Conservation (phyloP, 2,113 vertebrate species). For the Mesocricetus auratus region DNA sequence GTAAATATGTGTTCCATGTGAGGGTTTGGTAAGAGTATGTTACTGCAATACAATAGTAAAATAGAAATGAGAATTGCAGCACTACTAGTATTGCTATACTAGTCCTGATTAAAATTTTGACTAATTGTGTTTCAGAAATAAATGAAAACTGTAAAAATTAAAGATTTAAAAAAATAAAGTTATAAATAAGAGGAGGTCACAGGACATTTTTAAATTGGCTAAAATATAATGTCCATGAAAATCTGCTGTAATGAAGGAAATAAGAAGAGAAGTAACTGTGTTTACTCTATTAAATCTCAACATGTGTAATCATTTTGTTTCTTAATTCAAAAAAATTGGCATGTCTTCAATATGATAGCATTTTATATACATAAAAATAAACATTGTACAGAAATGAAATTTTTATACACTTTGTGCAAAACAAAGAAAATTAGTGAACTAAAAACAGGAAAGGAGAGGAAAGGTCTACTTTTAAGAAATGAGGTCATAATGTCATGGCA, state of each 20-base stretch:
- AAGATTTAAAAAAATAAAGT: not conserved
- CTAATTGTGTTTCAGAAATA: conserved; percentile 32
- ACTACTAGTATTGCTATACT: not conserved
- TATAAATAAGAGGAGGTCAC: not conserved
- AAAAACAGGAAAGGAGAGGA: not conserved
- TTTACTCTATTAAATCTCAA: conserved; percentile 49
- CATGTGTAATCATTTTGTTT: conserved; percentile 5
- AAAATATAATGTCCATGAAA: conserved; percentile 31
- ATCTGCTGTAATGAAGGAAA: not conserved
- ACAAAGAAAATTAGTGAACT: not conserved
- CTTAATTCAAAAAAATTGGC: conserved; percentile 32
- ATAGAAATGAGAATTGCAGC: conserved; percentile 42
- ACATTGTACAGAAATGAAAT: conserved; percentile 10
- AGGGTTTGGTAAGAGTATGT: not conserved
- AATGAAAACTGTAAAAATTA: conserved; percentile 36
- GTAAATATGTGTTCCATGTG: not conserved
- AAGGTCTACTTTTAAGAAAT: not conserved
- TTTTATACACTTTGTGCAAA: conserved; percentile 45
- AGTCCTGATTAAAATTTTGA: not conserved
- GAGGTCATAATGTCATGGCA: not conserved
- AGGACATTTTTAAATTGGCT: conserved; percentile 25
- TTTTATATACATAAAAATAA: conserved; percentile 57
- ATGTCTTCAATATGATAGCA: conserved; percentile 2
- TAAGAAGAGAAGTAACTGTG: conserved; percentile 20
- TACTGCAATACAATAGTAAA: not conserved